Percentiles rank a stretch among this genome's conserved stretches.
Conservation (phyloP, 2,797 vertebrate genomes). For the Triplophysa bombifrons region DNA sequence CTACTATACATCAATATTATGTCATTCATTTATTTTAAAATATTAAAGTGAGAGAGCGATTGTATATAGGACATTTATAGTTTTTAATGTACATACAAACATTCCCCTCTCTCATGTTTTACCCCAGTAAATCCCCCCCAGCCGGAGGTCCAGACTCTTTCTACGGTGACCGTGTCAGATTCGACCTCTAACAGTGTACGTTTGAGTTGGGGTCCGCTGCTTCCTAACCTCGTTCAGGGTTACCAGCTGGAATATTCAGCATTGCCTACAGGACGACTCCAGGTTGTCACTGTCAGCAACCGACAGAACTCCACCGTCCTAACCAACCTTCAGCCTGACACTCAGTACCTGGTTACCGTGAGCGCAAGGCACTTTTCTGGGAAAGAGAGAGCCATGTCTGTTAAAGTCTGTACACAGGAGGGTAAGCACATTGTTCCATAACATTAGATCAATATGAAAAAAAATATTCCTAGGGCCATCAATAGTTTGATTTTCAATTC, state of each 20-base stretch:
- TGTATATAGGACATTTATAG: neutral
- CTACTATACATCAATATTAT: too few species aligned
- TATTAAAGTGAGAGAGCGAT: neutral
- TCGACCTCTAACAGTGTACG: constrained; percentile 78
- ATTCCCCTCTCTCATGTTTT: neutral
- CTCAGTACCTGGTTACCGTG: constrained; percentile 90
- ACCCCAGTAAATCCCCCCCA: neutral
- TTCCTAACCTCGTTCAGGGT: constrained; percentile 68
- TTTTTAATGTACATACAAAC: neutral
- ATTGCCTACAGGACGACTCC: constrained; percentile 75
- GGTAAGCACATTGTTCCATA: constrained; percentile 69
- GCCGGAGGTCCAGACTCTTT: constrained; percentile 79
- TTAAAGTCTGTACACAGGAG: constrained; percentile 88
- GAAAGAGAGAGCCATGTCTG: constrained; percentile 86
- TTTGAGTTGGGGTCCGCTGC: constrained; percentile 88
- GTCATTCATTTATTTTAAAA: too few species aligned
- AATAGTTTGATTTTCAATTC: neutral
- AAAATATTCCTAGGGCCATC: too few species aligned
- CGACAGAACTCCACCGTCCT: constrained; percentile 81
- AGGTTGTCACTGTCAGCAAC: constrained; percentile 72
- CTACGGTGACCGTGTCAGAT: constrained; percentile 82
- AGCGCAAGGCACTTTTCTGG: constrained; percentile 81
- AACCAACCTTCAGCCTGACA: constrained; percentile 82
- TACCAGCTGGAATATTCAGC: constrained; percentile 87
- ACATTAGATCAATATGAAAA: neutral